Evolutionary conservation across 2,797 vertebrate species (phyloP).

Genomic region (Eutrigla gurnardus): DNA sequence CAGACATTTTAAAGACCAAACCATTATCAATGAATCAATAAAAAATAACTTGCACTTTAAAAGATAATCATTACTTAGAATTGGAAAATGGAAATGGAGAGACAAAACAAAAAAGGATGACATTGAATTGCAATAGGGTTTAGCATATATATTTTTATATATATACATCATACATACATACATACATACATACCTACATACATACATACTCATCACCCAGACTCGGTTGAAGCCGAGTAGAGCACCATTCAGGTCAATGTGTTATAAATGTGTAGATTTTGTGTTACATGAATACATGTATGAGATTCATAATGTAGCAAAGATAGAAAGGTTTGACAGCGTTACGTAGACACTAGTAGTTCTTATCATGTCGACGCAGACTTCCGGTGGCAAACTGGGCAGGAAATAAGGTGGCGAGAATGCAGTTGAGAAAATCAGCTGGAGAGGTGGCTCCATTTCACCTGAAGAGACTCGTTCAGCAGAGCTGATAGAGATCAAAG

Average conservation of each 20-base stretch:
- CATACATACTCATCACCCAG: background rate
- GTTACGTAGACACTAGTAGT: constrained; percentile 57
- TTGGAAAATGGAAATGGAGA: background rate
- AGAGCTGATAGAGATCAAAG: constrained; percentile 77
- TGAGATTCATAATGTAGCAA: constrained; percentile 26
- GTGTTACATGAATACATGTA: constrained; percentile 20
- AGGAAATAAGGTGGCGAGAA: constrained; percentile 62
- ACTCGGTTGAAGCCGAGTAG: constrained; percentile 8
- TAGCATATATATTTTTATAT: background rate
- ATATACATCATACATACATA: too few species aligned
- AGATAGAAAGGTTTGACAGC: constrained; percentile 32
- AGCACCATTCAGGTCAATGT: constrained; percentile 13
- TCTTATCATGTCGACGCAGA: constrained; percentile 75
- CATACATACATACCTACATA: too few species aligned
- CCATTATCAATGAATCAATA: background rate
- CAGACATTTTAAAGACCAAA: background rate
- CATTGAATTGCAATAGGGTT: background rate
- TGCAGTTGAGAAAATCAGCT: constrained; percentile 52
- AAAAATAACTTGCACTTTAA: background rate
- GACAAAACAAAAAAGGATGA: background rate
- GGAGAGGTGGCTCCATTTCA: constrained; percentile 71
- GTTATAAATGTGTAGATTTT: background rate
- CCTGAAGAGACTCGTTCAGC: constrained; percentile 71
- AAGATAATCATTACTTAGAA: background rate
- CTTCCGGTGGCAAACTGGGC: constrained; percentile 62